Percentiles rank a stretch among this genome's conserved stretches.
Conservation (phyloP, 2,888 invertebrate species). For the Leucania comma region DNA sequence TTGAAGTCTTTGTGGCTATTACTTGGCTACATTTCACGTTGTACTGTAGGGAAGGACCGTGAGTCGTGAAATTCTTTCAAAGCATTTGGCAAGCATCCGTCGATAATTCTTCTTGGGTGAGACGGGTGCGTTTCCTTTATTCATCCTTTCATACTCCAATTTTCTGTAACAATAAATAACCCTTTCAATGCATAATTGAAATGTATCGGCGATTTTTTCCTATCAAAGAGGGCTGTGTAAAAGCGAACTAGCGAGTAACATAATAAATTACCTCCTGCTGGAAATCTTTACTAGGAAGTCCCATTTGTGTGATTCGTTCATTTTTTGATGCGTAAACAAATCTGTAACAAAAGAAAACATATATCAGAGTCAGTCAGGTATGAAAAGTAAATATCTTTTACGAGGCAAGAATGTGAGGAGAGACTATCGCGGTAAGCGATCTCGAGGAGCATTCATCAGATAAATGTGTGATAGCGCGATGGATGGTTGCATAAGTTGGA, state of each 20-base stretch:
- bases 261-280: constrained; percentile 75
- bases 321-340: constrained; percentile 75
- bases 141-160: constrained; percentile 77
- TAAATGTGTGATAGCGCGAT: constrained; percentile 25
- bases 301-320: constrained; percentile 82
- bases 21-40: constrained; percentile 81
- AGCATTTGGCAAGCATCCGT: constrained; percentile 66
- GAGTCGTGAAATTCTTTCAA: constrained; percentile 66
- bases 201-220: constrained; percentile 49
- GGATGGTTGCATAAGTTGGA: constrained; percentile 23
- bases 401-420: constrained; percentile 27
- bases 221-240: constrained; percentile 8
- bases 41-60: constrained; percentile 68
- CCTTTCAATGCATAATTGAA: constrained; percentile 63
- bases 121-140: constrained; percentile 69
- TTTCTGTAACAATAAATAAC: constrained; percentile 82
- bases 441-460: constrained; percentile 42
- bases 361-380: constrained; percentile 64
- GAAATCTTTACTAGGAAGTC: constrained; percentile 76
- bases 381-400: constrained; percentile 62
- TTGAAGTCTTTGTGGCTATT: constrained; percentile 56
- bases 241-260: constrained; percentile 31
- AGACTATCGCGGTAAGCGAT: constrained; percentile 42
- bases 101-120: constrained; percentile 71
- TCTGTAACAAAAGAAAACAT: constrained; percentile 82